A percentile compares a stretch with the other conserved stretches of the same genome.
Conservation (phyloP, 2,888 invertebrate genomes). For the Cephonodes hylas region DNA sequence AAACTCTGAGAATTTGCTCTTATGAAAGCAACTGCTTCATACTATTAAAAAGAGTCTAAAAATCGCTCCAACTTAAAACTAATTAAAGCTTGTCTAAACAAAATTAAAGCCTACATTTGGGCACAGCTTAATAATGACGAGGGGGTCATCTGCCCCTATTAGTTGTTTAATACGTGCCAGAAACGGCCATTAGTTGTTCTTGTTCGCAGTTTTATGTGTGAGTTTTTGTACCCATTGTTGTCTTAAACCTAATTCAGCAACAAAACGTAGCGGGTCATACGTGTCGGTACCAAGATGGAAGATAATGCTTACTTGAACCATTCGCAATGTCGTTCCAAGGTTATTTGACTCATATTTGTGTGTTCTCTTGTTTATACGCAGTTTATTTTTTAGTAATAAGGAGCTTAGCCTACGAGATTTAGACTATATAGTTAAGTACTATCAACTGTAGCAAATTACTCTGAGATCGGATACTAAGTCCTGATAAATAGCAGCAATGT, state of each 20-base stretch:
- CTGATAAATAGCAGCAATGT: no score
- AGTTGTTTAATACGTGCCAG: neutral
- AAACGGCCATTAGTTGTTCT: conserved; percentile 32
- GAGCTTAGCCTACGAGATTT: neutral
- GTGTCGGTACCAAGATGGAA: conserved; percentile 1
- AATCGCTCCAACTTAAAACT: no score
- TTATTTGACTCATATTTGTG: neutral
- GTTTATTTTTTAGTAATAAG: neutral
- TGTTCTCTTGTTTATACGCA: neutral
- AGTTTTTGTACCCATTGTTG: conserved; percentile 40
- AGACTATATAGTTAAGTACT: neutral
- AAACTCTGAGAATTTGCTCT: no score
- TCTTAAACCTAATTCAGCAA: conserved; percentile 24
- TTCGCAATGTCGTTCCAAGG: neutral
- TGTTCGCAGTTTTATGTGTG: conserved; percentile 34
- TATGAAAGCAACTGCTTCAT: no score
- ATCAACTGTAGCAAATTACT: no score
- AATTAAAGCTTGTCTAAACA: no score
- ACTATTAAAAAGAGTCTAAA: no score
- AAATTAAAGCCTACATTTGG: no score
- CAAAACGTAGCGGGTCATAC: conserved; percentile 18
- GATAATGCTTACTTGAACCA: conserved; percentile 6
- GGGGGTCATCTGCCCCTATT: neutral
- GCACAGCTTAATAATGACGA: neutral
- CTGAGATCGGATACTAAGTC: no score